These are phyloP conservation scores for Salpingus planirostris DNA, from an alignment of 2,888 invertebrate species.

Conservation along the genomic window DNA sequence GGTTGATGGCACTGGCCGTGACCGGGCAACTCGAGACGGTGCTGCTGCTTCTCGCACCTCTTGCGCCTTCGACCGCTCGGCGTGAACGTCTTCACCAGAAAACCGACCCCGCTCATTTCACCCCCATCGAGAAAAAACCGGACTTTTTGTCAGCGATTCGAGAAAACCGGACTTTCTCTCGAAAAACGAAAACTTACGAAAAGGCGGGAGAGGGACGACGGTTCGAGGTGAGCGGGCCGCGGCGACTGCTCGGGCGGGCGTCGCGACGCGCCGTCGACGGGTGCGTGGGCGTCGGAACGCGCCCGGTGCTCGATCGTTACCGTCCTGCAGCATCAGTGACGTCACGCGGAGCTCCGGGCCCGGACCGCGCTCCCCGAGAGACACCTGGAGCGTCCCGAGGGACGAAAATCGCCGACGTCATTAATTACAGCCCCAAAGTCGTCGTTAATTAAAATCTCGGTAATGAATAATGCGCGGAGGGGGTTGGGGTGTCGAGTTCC, in stretches of 20 bases:
- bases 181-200: background rate
- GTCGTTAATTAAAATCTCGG: too few species aligned
- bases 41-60: slow-evolving; percentile 53
- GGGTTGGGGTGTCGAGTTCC: too few species aligned
- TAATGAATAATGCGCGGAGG: too few species aligned
- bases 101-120: slow-evolving; percentile 52
- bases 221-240: slow-evolving; percentile 29
- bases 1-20: slow-evolving; percentile 39
- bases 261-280: slow-evolving; percentile 18
- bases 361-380: too few species aligned
- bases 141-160: too few species aligned
- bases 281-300: slow-evolving; percentile 31
- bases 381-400: too few species aligned
- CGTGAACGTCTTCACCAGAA: slow-evolving; percentile 57
- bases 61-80: slow-evolving; percentile 52
- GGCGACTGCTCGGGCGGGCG: slow-evolving; percentile 27
- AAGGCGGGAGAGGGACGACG: too few species aligned
- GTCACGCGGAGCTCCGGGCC: too few species aligned
- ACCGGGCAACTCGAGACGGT: slow-evolving; percentile 34
- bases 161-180: slow-evolving; percentile 10
- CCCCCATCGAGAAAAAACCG: slow-evolving; percentile 1
- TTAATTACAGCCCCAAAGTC: too few species aligned
- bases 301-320: slow-evolving; percentile 36
- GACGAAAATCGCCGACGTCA: too few species aligned
- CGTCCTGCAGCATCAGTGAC: slow-evolving; percentile 37